phyloP scores from a whole-genome alignment of 2,888 invertebrate species.

The Caenorhabditis auriculariae region DNA sequence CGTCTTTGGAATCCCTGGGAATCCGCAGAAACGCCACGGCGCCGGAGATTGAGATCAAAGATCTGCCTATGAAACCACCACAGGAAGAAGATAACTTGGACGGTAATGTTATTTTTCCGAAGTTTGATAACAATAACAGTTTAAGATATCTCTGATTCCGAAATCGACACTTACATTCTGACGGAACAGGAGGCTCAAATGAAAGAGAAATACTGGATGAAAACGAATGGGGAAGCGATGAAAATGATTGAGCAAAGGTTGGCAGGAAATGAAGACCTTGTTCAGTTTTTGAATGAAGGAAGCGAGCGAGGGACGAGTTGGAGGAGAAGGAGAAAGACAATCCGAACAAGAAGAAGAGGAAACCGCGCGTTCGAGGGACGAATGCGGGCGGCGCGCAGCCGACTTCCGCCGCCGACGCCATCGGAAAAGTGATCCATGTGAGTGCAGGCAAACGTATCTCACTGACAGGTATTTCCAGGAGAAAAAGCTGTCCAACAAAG shows the following conservation, averaged over 20 bases:
- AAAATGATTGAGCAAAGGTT: slow-evolving; percentile 79
- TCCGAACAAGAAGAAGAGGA: slow-evolving; percentile 74
- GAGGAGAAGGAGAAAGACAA: slow-evolving; percentile 64
- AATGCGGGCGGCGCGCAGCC: slow-evolving; percentile 3
- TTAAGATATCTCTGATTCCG: slow-evolving; percentile 80
- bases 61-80: not conserved
- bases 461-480: slow-evolving; percentile 67
- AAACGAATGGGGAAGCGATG: slow-evolving; percentile 82
- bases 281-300: too few species aligned
- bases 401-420: slow-evolving; percentile 81
- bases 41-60: not conserved
- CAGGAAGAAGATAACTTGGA: slow-evolving; percentile 1
- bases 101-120: not conserved
- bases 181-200: slow-evolving; percentile 73
- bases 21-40: slow-evolving; percentile 19
- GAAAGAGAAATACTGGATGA: slow-evolving; percentile 85
- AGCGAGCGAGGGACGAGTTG: slow-evolving; percentile 37
- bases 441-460: not conserved
- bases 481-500: slow-evolving; percentile 91
- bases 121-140: slow-evolving; percentile 64
- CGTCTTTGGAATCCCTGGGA: slow-evolving; percentile 54
- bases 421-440: slow-evolving; percentile 85
- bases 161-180: slow-evolving; percentile 73
- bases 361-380: not conserved
- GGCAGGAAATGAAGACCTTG: too few species aligned